Evolutionary conservation across 64 coral and sea anemone species (phyloP), one percentile per base, ranked within the genome.

Genomic region (Anthopleura sola): DNA sequence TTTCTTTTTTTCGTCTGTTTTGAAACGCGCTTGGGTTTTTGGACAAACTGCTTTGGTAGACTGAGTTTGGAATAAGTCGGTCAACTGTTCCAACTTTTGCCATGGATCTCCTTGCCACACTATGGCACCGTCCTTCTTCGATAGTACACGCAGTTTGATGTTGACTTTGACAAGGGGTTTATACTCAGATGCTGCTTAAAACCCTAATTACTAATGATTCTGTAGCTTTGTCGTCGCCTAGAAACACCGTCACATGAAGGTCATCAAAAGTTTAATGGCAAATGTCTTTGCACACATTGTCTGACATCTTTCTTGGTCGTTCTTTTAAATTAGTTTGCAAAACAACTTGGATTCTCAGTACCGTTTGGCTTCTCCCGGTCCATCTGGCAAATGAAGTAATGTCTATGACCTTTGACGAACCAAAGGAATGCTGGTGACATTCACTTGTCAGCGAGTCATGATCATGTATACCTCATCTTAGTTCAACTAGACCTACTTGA

Each of bases 1-100:
- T 48, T 55, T 99, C 93, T 2, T 95, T 19, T 80, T 90, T 90
- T 24, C 90, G 77, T 37, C 85, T 90, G 37, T 82, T 88, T 75
- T 90, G 87, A 81, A 99, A 99, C 32, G 92, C 87, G 54, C 87
- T 89, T 57, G 37, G 1, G 58, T 44, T 79, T 79, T 79, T 44
- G 37, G 18, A 33, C 2, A 79, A 48, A 9, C 39, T 23, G 17
- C 29, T 17, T 77, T 77, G 31, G 34, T 29, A 40, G 37, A 46
- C 16, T 79, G 20, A 24, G 76, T 71, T 71, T 34, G 66, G 66
- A 12, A 34, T 29, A 18, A 17, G 66, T 21, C 36, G 44, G 24
- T 79, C 37, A 79, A 79, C 44, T 24, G 37, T 48, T 79, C 76
- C 76, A 24, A 79, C 76, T 79, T 79, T 79, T 33, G 76, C 76